These are phyloP conservation scores for Gymnobelideus leadbeateri DNA, from an alignment of 2,113 vertebrate species.

Conservation along the genomic window DNA sequence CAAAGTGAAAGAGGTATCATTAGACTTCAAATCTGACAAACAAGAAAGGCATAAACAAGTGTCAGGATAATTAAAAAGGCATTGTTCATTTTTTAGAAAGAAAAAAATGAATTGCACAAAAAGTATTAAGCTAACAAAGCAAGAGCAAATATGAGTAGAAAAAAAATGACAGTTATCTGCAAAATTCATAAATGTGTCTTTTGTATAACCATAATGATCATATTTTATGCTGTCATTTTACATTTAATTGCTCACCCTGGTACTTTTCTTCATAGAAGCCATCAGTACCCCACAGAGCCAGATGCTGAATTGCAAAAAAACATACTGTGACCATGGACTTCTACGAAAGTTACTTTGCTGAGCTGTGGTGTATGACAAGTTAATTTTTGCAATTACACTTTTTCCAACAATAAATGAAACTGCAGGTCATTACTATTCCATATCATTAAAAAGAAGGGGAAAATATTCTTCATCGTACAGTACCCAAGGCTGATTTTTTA, in stretches of 20 bases:
- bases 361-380: slow-evolving; percentile 90
- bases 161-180: slow-evolving; percentile 94
- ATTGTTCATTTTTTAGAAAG: slow-evolving; percentile 85
- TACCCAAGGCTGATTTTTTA: slow-evolving; percentile 81
- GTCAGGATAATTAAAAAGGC: slow-evolving; percentile 87
- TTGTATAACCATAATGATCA: slow-evolving; percentile 94
- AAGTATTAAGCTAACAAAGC: slow-evolving; percentile 92
- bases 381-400: slow-evolving; percentile 91
- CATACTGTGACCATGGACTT: slow-evolving; percentile 90
- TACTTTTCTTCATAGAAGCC: slow-evolving; percentile 90
- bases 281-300: slow-evolving; percentile 92
- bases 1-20: slow-evolving; percentile 83
- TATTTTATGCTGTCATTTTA: slow-evolving; percentile 92
- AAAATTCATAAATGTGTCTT: slow-evolving; percentile 96
- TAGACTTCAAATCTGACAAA: slow-evolving; percentile 86
- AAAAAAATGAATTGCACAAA: slow-evolving; percentile 87
- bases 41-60: slow-evolving; percentile 86
- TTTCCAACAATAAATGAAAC: slow-evolving; percentile 89
- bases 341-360: slow-evolving; percentile 88
- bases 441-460: slow-evolving; percentile 84
- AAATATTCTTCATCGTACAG: slow-evolving; percentile 83
- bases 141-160: slow-evolving; percentile 88
- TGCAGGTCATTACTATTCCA: slow-evolving; percentile 84
- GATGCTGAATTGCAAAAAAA: slow-evolving; percentile 91
- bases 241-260: slow-evolving; percentile 91